Conservation (phyloP, 2,113 vertebrate species). For the Mastomys natalensis region DNA sequence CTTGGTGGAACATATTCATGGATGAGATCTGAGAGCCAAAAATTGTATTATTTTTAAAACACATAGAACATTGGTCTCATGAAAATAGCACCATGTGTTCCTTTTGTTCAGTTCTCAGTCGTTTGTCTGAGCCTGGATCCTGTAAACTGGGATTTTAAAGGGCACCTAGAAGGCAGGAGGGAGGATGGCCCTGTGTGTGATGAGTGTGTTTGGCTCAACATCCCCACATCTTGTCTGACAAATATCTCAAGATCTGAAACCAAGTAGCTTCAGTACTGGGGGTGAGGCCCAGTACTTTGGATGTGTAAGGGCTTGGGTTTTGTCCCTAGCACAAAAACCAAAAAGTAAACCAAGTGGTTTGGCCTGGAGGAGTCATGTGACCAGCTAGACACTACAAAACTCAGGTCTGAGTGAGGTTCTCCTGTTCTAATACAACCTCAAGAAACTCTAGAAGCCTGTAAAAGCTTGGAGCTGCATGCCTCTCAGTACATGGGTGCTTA, state of each 20-base stretch:
- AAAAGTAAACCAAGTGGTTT: conserved; percentile 28
- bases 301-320: neutral
- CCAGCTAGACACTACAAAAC: neutral
- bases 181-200: neutral
- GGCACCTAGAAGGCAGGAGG: conserved; percentile 14
- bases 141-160: conserved; percentile 24
- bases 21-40: neutral
- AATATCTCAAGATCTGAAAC: conserved; percentile 2
- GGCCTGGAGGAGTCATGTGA: neutral
- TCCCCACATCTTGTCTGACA: neutral
- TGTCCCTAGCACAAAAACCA: neutral
- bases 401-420: neutral
- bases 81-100: conserved; percentile 40
- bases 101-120: conserved; percentile 16
- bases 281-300: neutral
- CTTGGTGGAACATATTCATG: conserved; percentile 25
- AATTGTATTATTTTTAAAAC: conserved; percentile 36
- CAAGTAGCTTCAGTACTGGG: neutral
- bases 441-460: neutral
- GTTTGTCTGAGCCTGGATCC: conserved; percentile 3
- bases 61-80: neutral
- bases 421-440: neutral
- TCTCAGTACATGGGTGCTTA: neutral
- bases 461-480: neutral
- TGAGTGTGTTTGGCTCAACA: neutral